Conservation (phyloP, 2,888 invertebrate species). For the Volucella inflata region DNA sequence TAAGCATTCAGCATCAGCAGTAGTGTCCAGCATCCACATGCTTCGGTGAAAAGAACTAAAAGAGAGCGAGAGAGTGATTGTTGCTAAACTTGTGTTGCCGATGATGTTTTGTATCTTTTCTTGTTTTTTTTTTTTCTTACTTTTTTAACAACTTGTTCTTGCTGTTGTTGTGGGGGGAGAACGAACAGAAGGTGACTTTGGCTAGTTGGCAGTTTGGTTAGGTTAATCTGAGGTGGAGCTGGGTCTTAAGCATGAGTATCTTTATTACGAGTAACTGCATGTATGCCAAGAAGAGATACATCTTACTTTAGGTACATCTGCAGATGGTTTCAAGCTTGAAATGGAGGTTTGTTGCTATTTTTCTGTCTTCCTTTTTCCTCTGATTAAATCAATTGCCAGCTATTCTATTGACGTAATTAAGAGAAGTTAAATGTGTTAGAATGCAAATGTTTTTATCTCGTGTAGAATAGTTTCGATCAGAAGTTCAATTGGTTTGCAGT, state of each 20-base stretch:
- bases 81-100: slow-evolving; percentile 61
- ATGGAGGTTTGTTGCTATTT: neutral
- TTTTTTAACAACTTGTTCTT: slow-evolving; percentile 20
- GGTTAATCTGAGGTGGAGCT: slow-evolving; percentile 70
- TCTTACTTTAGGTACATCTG: slow-evolving; percentile 39
- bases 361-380: neutral
- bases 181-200: slow-evolving; percentile 13
- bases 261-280: slow-evolving; percentile 59
- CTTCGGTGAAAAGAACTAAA: neutral
- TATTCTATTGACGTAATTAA: slow-evolving; percentile 17
- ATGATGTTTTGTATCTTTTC: neutral
- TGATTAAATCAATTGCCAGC: slow-evolving; percentile 26
- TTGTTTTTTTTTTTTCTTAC: slow-evolving; percentile 9
- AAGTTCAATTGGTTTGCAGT: too few relatives aligned
- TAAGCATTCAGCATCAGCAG: too few relatives aligned
- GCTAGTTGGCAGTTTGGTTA: slow-evolving; percentile 57
- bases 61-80: slow-evolving; percentile 45
- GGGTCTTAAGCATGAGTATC: slow-evolving; percentile 40
- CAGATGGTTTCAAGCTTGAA: slow-evolving; percentile 1
- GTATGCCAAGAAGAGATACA: slow-evolving; percentile 52
- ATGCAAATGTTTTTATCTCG: slow-evolving; percentile 3
- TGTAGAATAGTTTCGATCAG: too few relatives aligned
- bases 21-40: neutral
- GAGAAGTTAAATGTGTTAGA: slow-evolving; percentile 1
- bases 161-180: slow-evolving; percentile 42